Evolutionary conservation across 2,888 invertebrate species (phyloP).

Genomic region (Glaucopsyche alexis): DNA sequence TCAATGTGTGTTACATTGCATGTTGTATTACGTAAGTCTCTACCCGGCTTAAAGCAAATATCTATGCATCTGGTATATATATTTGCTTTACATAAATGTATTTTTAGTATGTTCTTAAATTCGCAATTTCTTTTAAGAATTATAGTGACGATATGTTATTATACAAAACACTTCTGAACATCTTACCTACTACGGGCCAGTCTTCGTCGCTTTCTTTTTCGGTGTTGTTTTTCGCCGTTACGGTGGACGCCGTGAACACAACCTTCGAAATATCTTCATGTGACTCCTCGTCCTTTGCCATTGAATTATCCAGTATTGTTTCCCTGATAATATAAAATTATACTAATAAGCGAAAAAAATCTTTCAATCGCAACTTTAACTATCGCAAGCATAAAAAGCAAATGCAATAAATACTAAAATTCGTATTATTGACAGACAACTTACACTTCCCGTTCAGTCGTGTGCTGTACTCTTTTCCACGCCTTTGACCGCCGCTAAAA

Average conservation of each 20-base stretch:
- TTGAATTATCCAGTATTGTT: background rate
- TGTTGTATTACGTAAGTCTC: too few relatives aligned
- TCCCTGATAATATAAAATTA: background rate
- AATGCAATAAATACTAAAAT: background rate
- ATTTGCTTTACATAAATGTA: too few relatives aligned
- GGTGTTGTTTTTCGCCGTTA: conserved; percentile 25
- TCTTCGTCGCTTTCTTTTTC: conserved; percentile 13
- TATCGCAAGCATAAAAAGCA: background rate
- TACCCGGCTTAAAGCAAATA: too few relatives aligned
- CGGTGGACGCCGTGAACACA: conserved; percentile 37
- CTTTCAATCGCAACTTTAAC: background rate
- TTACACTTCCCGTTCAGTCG: conserved; percentile 7
- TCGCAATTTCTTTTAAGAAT: too few relatives aligned
- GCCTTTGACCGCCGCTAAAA: conserved; percentile 30
- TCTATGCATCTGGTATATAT: too few relatives aligned
- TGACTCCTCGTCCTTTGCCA: background rate
- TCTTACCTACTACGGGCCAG: conserved; percentile 28
- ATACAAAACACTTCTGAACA: background rate
- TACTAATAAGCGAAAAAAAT: background rate
- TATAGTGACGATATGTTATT: background rate
- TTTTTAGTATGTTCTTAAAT: too few relatives aligned
- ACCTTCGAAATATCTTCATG: conserved; percentile 37
- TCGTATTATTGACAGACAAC: background rate
- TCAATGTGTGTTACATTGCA: too few relatives aligned
- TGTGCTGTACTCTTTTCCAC: background rate